These are phyloP conservation scores for Zygothrica quintamaculata DNA, from an alignment of 2,888 invertebrate species.

Conservation along the genomic window DNA sequence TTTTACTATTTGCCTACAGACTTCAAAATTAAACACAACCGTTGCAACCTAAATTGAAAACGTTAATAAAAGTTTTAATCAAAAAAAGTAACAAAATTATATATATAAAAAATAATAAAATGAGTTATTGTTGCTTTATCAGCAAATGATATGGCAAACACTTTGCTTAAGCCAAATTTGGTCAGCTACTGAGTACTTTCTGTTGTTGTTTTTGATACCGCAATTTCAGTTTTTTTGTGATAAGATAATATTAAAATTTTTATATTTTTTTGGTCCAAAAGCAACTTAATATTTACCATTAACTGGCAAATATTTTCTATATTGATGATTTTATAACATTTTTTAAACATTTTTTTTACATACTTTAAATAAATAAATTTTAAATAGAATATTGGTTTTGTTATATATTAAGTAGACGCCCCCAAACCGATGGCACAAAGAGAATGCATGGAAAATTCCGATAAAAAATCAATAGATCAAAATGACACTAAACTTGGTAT, in stretches of 20 bases:
- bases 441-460: background rate
- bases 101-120: too few relatives aligned
- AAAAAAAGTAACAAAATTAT: conserved; percentile 25
- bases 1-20: conserved; percentile 11
- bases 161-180: conserved; percentile 66
- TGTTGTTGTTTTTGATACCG: conserved; percentile 26
- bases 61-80: conserved; percentile 63
- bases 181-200: conserved; percentile 53
- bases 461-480: background rate
- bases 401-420: conserved; percentile 10
- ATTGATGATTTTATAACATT: conserved; percentile 24
- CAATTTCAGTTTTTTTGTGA: conserved; percentile 52
- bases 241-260: conserved; percentile 57
- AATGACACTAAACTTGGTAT: background rate
- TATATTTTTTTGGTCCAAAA: background rate
- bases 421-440: background rate
- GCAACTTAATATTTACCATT: conserved; percentile 6
- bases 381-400: too few relatives aligned
- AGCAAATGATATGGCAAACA: conserved; percentile 59
- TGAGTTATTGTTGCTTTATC: conserved; percentile 56
- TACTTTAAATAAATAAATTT: background rate
- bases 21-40: conserved; percentile 42
- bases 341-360: background rate
- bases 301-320: conserved; percentile 28
- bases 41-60: conserved; percentile 34